Percentiles rank a stretch among this genome's conserved stretches.
These are phyloP conservation scores for Vidua macroura DNA, from an alignment of 2,113 vertebrate genomes.

Conservation along the genomic window DNA sequence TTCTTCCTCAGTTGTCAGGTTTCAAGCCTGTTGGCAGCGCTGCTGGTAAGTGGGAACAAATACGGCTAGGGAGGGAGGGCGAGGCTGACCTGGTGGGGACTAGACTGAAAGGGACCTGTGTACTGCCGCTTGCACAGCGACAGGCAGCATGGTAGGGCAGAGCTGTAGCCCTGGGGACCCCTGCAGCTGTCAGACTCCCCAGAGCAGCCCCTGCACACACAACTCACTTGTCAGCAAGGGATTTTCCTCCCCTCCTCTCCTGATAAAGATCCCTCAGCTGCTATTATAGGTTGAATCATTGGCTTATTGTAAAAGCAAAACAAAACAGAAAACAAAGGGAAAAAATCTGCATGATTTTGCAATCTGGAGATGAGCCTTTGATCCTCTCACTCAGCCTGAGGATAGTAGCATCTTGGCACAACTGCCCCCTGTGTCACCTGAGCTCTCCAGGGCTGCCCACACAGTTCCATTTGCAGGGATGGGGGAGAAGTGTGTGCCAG, in stretches of 20 bases:
- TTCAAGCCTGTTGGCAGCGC: conserved; percentile 42
- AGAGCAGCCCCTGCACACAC: neutral
- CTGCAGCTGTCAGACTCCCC: neutral
- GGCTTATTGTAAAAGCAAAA: neutral
- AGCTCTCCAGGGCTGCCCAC: neutral
- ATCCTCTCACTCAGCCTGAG: neutral
- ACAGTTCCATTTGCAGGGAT: neutral
- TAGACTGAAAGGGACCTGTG: neutral
- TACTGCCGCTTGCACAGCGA: neutral
- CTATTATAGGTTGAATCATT: conserved; percentile 2
- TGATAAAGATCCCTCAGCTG: conserved; percentile 41
- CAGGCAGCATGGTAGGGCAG: neutral
- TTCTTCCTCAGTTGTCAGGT: conserved; percentile 61
- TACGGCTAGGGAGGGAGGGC: neutral
- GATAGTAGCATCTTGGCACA: conserved; percentile 35
- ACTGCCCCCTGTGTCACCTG: conserved; percentile 16
- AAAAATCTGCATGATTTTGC: neutral
- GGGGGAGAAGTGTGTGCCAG: neutral
- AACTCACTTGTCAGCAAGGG: conserved; percentile 1
- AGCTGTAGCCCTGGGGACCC: neutral
- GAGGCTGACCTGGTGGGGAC: neutral
- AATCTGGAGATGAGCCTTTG: conserved; percentile 1
- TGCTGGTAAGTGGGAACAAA: conserved; percentile 53
- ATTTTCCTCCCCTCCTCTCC: neutral
- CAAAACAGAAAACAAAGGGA: neutral